A percentile compares a stretch with the other conserved stretches of the same genome.
Conservation (phyloP, 2,888 invertebrate species). For the Abrostola tripartita region DNA sequence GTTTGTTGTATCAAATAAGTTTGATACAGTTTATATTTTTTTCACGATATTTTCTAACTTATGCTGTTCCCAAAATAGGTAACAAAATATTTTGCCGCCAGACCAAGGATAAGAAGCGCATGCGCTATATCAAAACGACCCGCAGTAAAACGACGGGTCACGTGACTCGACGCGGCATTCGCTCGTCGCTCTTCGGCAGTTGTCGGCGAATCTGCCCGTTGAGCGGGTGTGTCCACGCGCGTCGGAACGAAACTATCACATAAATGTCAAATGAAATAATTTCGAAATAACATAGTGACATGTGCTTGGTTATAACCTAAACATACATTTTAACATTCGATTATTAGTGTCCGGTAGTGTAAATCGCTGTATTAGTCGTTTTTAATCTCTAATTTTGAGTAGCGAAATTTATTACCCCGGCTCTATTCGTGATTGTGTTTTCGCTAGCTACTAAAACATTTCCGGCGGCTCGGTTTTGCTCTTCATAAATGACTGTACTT, state of each 20-base stretch:
- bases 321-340: constrained; percentile 64
- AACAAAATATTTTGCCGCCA: constrained; percentile 80
- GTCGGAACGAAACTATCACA: constrained; percentile 68
- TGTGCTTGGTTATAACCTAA: constrained; percentile 75
- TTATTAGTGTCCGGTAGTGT: constrained; percentile 66
- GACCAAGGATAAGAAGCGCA: constrained; percentile 69
- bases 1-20: background rate
- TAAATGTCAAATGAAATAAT: constrained; percentile 84
- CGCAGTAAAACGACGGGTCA: constrained; percentile 89
- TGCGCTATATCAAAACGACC: constrained; percentile 85
- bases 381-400: constrained; percentile 73
- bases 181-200: constrained; percentile 86
- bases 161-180: constrained; percentile 88
- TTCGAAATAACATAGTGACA: constrained; percentile 81
- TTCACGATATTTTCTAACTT: background rate
- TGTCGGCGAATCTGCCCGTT: constrained; percentile 75
- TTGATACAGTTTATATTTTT: background rate
- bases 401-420: constrained; percentile 76
- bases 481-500: constrained; percentile 65
- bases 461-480: constrained; percentile 66
- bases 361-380: constrained; percentile 59
- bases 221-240: constrained; percentile 70
- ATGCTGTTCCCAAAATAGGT: constrained; percentile 16
- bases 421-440: constrained; percentile 81
- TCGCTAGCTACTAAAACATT: constrained; percentile 75